A percentile compares a stretch with the other conserved stretches of the same genome.
Evolutionary conservation across 2,888 invertebrate species (phyloP).

Genomic region (Drosophila rellima): DNA sequence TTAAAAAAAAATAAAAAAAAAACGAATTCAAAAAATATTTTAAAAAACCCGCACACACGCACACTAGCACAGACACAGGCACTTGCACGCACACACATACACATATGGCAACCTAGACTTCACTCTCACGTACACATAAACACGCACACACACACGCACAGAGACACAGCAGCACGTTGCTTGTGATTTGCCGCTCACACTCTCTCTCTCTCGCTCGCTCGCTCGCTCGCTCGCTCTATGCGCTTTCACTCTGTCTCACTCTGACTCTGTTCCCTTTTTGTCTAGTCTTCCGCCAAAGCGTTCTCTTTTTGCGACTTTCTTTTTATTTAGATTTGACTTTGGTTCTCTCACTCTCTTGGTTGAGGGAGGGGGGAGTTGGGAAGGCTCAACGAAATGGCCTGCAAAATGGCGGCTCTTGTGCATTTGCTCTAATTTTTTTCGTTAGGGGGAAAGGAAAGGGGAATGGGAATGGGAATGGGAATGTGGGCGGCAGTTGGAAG

Average conservation of each 20-base stretch:
- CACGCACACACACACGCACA: slow-evolving; percentile 20
- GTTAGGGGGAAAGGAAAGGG: background rate
- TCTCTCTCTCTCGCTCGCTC: slow-evolving; percentile 18
- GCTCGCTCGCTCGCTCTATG: slow-evolving; percentile 19
- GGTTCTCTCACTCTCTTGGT: background rate
- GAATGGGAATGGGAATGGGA: slow-evolving; percentile 3
- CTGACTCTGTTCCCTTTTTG: background rate
- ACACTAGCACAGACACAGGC: slow-evolving; percentile 7
- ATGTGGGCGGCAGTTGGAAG: background rate
- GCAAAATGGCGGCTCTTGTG: background rate
- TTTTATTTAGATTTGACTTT: slow-evolving; percentile 12
- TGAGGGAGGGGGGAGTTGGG: background rate
- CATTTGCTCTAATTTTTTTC: background rate
- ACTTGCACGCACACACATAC: slow-evolving; percentile 18
- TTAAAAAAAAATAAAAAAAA: background rate
- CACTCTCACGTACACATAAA: slow-evolving; percentile 17
- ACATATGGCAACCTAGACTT: slow-evolving; percentile 14
- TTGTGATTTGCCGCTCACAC: slow-evolving; percentile 48
- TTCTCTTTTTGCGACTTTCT: slow-evolving; percentile 7
- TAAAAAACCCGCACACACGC: background rate
- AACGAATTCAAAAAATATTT: background rate
- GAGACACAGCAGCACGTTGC: slow-evolving; percentile 41
- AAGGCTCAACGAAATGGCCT: background rate
- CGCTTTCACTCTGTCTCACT: background rate
- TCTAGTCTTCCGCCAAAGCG: background rate